phyloP scores from a whole-genome alignment of 2,797 vertebrate species.

The Cryptoblepharus egeriae region DNA sequence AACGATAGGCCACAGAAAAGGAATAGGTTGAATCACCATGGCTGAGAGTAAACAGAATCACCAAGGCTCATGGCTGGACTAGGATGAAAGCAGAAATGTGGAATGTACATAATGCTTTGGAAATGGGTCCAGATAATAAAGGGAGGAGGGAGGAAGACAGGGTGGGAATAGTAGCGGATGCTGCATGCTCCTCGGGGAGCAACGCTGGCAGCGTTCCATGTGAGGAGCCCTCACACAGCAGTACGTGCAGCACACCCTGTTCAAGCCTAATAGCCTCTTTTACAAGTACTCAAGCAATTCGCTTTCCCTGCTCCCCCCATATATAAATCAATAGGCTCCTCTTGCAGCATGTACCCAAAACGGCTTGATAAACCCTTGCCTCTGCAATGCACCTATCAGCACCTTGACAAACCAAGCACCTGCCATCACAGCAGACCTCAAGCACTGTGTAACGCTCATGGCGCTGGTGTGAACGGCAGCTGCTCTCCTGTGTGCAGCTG shows the following conservation, averaged over 20 bases:
- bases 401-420: neutral
- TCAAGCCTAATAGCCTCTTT: neutral
- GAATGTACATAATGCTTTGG: neutral
- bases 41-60: neutral
- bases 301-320: neutral
- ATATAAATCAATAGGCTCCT: neutral
- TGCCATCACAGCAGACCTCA: neutral
- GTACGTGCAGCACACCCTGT: slow-evolving; percentile 24
- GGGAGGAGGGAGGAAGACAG: no score
- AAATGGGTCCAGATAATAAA: neutral
- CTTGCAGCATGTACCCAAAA: neutral
- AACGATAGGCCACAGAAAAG: no score
- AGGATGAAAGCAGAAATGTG: neutral
- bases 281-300: neutral
- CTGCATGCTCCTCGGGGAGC: neutral
- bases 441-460: neutral
- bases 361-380: neutral
- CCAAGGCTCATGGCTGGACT: neutral
- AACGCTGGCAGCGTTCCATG: neutral
- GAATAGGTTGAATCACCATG: no score
- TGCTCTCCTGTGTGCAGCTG: neutral
- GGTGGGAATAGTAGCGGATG: neutral
- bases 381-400: slow-evolving; percentile 3
- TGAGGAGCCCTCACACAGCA: neutral
- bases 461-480: neutral